Base-by-base conservation (phyloP, 2,888 invertebrate species). In the Pristionchus japonicus region DNA sequence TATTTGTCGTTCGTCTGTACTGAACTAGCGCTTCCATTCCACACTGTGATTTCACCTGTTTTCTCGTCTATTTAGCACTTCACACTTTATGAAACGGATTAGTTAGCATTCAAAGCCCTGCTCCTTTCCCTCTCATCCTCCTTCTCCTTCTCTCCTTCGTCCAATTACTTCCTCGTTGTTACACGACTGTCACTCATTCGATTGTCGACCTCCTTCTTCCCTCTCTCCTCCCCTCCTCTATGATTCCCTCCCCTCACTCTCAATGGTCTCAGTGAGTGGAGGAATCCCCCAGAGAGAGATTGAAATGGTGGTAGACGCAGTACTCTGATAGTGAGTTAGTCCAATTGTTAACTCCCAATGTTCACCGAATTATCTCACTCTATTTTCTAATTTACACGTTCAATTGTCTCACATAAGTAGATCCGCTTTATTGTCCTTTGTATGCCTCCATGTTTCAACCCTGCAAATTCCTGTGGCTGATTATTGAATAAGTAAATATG, bases 181-280 rank as follows among this genome's bases (percentile, higher is more conserved):
- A 85, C 31, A 34, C 37, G 64, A 85, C 64, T 85, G 85, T 85
- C 64, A 61, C 64, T 85, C 85, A 64, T 40, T 85, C 61, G 64
- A 64, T 85, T 43, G 47, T 70, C 86, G 40, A 49, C 70, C 49
- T 34, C 70, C 37, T 49, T n/a, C 20, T 67, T n/a, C n/a, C n/a
- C n/a, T n/a, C n/a, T n/a, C 20, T 47, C 47, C 49, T 70, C 86
- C 64, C 43, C 70, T 57, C 67, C 57, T 67, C 83, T 9, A 23
- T 9, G 43, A 57, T 57, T 47, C 57, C 57, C 57, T 23, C 61
- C 40, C 43, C 43, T 85, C 85, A 11, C 43, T 64, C 64, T 83
- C 82, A 0, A 31, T 77, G 77, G 27, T n/a, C 23, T 6, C 23
- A 70, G 70, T 3, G 37, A 17, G 70, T 27, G 70, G 23, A 11